Evolutionary conservation across 2,113 vertebrate genomes (phyloP).

Genomic region (Haliaeetus leucogaster): DNA sequence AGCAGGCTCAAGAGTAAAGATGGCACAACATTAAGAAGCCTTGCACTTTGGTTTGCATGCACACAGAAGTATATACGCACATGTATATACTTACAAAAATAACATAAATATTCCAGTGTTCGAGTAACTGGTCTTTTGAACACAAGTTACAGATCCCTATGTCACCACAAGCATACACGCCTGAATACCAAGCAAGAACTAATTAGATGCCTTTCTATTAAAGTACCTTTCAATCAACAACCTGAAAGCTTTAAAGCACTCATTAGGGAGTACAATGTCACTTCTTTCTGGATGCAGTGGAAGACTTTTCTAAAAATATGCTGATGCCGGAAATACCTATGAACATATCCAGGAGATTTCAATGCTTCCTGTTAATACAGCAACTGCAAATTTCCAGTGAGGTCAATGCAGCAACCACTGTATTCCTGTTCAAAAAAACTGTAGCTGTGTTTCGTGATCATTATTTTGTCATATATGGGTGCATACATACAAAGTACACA

Average conservation of each 20-base stretch:
- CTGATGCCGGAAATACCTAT: not conserved
- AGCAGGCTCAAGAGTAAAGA: not conserved
- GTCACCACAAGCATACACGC: not conserved
- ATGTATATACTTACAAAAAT: accelerated
- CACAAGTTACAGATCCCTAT: not conserved
- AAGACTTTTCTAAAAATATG: not conserved
- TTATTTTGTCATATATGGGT: not conserved
- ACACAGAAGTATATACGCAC: accelerated
- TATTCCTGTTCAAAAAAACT: accelerated
- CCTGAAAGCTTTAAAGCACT: not conserved
- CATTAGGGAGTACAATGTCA: not conserved
- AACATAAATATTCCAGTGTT: not conserved
- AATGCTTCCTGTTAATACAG: not conserved
- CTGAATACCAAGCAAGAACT: not conserved
- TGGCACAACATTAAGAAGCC: not conserved
- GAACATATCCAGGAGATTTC: not conserved
- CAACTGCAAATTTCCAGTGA: not conserved
- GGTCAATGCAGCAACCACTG: not conserved
- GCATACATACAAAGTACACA: not conserved
- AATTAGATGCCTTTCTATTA: not conserved
- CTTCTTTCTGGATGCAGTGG: not conserved
- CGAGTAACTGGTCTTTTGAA: not conserved
- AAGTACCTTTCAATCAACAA: not conserved
- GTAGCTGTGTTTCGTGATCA: accelerated
- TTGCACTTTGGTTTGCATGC: not conserved